phyloP scores from a whole-genome alignment of 2,888 invertebrate genomes.

The Apomyelois bistriatella region DNA sequence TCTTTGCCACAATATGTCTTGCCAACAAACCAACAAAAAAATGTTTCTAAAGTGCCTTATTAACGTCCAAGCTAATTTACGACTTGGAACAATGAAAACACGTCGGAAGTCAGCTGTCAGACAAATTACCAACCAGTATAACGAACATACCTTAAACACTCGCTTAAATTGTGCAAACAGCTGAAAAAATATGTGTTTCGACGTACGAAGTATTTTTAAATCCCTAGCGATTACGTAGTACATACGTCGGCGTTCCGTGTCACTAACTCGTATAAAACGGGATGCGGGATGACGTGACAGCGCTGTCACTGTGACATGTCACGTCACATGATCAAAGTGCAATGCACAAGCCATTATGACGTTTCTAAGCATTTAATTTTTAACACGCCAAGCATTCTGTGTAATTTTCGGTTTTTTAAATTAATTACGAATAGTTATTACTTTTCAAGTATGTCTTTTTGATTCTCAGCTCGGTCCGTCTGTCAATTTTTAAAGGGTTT shows the following conservation, averaged over 20 bases:
- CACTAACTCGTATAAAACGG: neutral
- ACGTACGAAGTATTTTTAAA: neutral
- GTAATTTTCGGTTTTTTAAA: no score
- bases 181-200: neutral
- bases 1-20: no score
- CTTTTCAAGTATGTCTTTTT: no score
- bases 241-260: constrained; percentile 2
- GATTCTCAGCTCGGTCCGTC: no score
- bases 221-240: neutral
- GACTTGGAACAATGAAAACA: neutral
- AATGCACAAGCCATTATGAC: neutral
- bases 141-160: constrained; percentile 8
- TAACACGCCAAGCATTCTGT: no score
- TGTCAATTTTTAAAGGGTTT: no score
- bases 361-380: no score
- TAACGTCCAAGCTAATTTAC: neutral
- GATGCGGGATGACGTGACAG: constrained; percentile 5
- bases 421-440: no score
- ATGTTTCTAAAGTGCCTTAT: neutral
- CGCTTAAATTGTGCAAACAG: neutral
- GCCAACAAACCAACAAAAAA: no score
- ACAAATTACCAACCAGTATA: neutral
- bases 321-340: constrained; percentile 1
- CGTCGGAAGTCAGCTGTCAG: constrained; percentile 8
- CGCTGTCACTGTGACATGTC: constrained; percentile 1